Percentiles rank a stretch among this genome's conserved stretches.
Conservation (phyloP, 1,140 invertebrate species). For the Plectus sambesii region DNA sequence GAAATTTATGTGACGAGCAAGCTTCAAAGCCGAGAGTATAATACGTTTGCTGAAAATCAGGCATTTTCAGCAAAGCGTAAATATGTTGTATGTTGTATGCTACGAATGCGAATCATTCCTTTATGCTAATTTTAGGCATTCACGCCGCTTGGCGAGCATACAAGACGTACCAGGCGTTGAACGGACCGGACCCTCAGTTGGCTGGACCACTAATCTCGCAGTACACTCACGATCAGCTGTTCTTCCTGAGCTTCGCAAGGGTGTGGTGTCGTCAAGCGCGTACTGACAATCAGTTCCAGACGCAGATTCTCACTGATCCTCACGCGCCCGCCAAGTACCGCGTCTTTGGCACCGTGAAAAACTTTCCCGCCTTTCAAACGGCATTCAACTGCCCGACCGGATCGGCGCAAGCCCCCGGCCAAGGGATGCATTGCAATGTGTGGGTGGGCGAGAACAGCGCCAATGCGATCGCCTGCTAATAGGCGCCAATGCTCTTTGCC, state of each 20-base stretch:
- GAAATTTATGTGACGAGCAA: no score
- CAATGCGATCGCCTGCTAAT: no score
- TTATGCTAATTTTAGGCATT: no score
- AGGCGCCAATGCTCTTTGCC: no score
- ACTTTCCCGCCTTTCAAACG: conserved; percentile 38
- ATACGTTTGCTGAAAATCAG: no score
- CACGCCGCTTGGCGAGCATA: conserved; percentile 21
- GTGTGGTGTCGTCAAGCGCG: conserved; percentile 16
- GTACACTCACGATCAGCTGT: conserved; percentile 31
- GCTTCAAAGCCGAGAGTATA: no score
- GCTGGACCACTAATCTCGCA: conserved; percentile 13
- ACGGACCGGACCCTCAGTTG: conserved; percentile 22
- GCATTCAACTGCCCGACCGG: conserved; percentile 35
- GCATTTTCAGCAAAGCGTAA: no score
- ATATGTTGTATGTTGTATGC: no score
- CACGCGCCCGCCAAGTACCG: conserved; percentile 35
- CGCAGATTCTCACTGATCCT: conserved; percentile 24
- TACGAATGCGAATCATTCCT: no score
- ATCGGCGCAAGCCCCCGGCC: conserved; percentile 21
- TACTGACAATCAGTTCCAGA: neutral
- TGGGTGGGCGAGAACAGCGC: conserved; percentile 23
- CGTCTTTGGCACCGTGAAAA: conserved; percentile 36
- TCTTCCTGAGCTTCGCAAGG: conserved; percentile 24
- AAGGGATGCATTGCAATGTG: conserved; percentile 36
- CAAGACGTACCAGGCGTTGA: conserved; percentile 12